These are phyloP conservation scores for Bombus fervidus DNA, from an alignment of 1,140 invertebrate genomes.

Conservation along the genomic window DNA sequence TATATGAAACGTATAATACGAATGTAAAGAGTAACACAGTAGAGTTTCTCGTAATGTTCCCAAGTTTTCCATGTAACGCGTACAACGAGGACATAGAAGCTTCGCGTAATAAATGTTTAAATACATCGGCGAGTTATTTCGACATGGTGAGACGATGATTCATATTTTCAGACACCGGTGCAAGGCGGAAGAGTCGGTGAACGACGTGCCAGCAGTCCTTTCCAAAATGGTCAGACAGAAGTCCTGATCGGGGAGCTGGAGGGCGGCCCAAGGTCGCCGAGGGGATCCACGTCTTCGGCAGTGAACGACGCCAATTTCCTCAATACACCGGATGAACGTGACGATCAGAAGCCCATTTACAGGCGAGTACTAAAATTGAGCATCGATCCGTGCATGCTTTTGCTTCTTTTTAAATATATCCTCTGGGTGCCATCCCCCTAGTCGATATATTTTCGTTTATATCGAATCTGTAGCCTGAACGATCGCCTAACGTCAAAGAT, in stretches of 20 bases:
- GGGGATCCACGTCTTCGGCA: slow-evolving; percentile 80
- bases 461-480: background rate
- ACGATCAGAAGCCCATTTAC: slow-evolving; percentile 79
- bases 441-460: background rate
- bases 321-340: slow-evolving; percentile 73
- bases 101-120: too few species aligned
- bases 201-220: slow-evolving; percentile 84
- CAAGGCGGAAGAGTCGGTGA: slow-evolving; percentile 73
- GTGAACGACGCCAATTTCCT: slow-evolving; percentile 77
- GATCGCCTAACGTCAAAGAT: background rate
- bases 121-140: background rate
- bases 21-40: too few species aligned
- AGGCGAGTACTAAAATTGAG: slow-evolving; percentile 67
- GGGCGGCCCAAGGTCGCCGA: slow-evolving; percentile 80
- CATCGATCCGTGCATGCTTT: background rate
- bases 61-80: too few species aligned
- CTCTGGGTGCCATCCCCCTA: background rate
- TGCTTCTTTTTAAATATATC: background rate
- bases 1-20: too few species aligned
- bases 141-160: slow-evolving; percentile 4
- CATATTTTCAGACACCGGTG: slow-evolving; percentile 60
- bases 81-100: too few species aligned
- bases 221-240: slow-evolving; percentile 89
- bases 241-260: slow-evolving; percentile 86
- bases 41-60: too few species aligned